phyloP scores from a whole-genome alignment of 2,888 invertebrate genomes.

The Eumacrocentrus americanus region DNA sequence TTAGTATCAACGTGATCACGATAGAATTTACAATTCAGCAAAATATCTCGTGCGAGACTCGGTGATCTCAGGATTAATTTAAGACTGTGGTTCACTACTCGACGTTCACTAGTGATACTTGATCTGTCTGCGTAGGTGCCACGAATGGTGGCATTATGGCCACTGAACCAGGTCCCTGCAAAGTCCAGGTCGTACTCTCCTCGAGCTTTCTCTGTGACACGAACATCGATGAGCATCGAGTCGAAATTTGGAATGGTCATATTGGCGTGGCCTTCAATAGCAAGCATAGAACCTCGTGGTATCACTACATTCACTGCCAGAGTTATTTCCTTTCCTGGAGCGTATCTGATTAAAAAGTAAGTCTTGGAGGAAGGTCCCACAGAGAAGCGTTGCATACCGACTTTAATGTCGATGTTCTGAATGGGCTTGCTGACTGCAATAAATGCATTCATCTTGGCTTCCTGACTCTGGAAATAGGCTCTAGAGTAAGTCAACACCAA shows the following conservation, averaged over 20 bases:
- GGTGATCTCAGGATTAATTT: conserved; percentile 76
- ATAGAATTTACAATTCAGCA: conserved; percentile 70
- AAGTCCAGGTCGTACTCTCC: conserved; percentile 76
- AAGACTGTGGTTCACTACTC: conserved; percentile 69
- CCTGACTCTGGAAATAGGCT: conserved; percentile 65
- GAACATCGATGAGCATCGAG: conserved; percentile 71
- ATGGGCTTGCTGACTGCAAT: conserved; percentile 71
- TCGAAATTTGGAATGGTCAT: conserved; percentile 76
- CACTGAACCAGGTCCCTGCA: conserved; percentile 81
- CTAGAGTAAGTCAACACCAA: conserved; percentile 69
- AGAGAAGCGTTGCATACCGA: conserved; percentile 64
- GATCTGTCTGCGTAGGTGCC: conserved; percentile 80
- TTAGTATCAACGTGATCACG: conserved; percentile 73
- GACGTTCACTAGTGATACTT: conserved; percentile 37
- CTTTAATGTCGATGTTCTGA: conserved; percentile 71
- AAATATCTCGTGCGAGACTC: conserved; percentile 72
- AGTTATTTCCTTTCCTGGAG: conserved; percentile 68
- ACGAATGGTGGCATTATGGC: conserved; percentile 72
- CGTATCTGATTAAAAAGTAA: conserved; percentile 65
- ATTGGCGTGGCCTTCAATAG: conserved; percentile 74
- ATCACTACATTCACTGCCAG: conserved; percentile 67
- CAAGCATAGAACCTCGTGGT: conserved; percentile 72
- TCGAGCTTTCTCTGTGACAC: conserved; percentile 71
- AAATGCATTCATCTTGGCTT: conserved; percentile 68
- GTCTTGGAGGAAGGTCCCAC: conserved; percentile 66